These are phyloP conservation scores for Drosophila demipolita DNA, from an alignment of 2,888 invertebrate species.

Conservation along the genomic window DNA sequence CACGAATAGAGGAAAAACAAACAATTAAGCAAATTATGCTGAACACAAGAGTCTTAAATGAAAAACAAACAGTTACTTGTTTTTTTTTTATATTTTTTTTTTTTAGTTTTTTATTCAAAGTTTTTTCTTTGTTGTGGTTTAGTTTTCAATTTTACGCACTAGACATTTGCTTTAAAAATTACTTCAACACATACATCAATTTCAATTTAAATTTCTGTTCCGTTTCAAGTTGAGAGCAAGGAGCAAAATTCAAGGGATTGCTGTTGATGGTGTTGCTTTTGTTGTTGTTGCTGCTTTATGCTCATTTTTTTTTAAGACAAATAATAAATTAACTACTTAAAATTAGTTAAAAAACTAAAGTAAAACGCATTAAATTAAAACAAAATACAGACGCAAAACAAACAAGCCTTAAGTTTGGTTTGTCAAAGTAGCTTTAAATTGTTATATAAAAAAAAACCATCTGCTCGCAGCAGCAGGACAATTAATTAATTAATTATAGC, in stretches of 20 bases:
- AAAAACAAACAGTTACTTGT: slow-evolving; percentile 46
- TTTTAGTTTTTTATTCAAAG: slow-evolving; percentile 54
- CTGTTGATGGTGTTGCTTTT: slow-evolving; percentile 4
- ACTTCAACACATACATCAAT: slow-evolving; percentile 60
- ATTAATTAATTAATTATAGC: slow-evolving; percentile 12
- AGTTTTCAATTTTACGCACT: slow-evolving; percentile 68
- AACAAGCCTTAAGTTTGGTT: slow-evolving; percentile 50
- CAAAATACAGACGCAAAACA: slow-evolving; percentile 71
- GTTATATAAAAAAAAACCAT: slow-evolving; percentile 24
- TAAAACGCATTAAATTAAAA: slow-evolving; percentile 68
- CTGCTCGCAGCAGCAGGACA: slow-evolving; percentile 15
- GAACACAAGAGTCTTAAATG: slow-evolving; percentile 41
- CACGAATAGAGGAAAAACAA: slow-evolving; percentile 25
- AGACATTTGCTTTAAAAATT: slow-evolving; percentile 68
- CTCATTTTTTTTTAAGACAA: slow-evolving; percentile 50
- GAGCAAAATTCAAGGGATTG: slow-evolving; percentile 2
- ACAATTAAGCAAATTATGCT: slow-evolving; percentile 20
- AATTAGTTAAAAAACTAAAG: slow-evolving; percentile 79
- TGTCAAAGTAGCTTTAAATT: slow-evolving; percentile 49
- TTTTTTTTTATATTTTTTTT: slow-evolving; percentile 39
- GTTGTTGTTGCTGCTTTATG: slow-evolving; percentile 28
- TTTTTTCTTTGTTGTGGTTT: slow-evolving; percentile 48
- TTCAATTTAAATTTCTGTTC: slow-evolving; percentile 36
- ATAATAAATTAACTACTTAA: slow-evolving; percentile 83
- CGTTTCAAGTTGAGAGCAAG: slow-evolving; percentile 27